Evolutionary conservation across 2,888 invertebrate species (phyloP), one percentile per base, ranked within the genome.

Genomic region (Actias luna): DNA sequence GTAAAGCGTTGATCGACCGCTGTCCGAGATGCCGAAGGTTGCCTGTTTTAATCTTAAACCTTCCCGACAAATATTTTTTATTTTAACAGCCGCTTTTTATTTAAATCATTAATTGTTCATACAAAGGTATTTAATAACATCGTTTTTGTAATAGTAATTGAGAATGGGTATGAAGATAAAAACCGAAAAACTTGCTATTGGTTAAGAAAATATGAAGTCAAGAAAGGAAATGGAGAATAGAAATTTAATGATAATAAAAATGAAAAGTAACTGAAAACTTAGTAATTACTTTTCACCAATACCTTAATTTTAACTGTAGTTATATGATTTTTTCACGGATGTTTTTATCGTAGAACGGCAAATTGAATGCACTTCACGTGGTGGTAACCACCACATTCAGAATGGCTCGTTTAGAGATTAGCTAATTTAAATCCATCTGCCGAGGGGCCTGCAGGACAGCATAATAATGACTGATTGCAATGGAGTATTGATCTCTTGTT

Each of bases 11-110:
- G 69, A 68, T 63, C 64, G 65, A 25, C 52, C 22, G 27, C 64
- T 67, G 68, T 66, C 69, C 71, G 60, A 29, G 55, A 14, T 55
- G 42, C 39, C 57, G 58, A 64, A 59, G 67, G 69, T 72, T 73
- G 68, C 29, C 7, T 55, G 55, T 55, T 55, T 55, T 29, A 55
- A 55, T 55, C 55, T 55, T 29, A 8, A 29, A n/a, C 29, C 4
- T 10, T 29, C 22, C 12, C 46, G 46, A 10, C 22, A 46, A 22
- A 46, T n/a, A 14, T 52, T 25, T 27, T 25, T 52, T 27, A 14
- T 14, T 52, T 52, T 52, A 25, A 52, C 25, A 10, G 4, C 27
- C 5, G 2, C n/a, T n/a, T 16, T 50, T 50, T 50, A 18, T 42
- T 42, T 18, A 18, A 42, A 18, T 42, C 2, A 42, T 42, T 42